These are phyloP conservation scores for Nemotelus pantherinus DNA, from an alignment of 2,888 invertebrate species.

Conservation along the genomic window DNA sequence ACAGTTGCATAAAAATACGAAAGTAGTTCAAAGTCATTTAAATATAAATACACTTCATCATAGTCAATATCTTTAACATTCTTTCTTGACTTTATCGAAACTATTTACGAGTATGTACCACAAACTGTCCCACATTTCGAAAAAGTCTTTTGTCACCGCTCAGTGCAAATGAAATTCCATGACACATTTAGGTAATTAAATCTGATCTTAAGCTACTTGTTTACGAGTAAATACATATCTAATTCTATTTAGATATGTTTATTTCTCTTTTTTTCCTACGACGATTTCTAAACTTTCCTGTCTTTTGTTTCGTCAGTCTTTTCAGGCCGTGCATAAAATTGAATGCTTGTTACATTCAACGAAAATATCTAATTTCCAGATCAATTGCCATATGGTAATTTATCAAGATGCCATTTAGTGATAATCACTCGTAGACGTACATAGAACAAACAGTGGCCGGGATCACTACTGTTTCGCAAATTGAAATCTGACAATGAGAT, in stretches of 20 bases:
- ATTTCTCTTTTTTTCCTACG: not conserved
- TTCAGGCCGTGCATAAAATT: not conserved
- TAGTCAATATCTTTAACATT: too few relatives aligned
- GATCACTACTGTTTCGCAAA: slow-evolving; percentile 40
- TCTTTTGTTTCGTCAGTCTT: slow-evolving; percentile 32
- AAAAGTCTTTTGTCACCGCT: slow-evolving; percentile 35
- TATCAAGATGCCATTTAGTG: slow-evolving; percentile 43
- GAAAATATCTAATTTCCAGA: slow-evolving; percentile 31
- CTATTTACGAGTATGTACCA: too few relatives aligned
- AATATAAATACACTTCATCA: too few relatives aligned
- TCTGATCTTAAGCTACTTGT: slow-evolving; percentile 21
- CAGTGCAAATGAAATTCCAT: not conserved
- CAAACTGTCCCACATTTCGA: slow-evolving; percentile 27
- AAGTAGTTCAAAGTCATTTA: too few relatives aligned
- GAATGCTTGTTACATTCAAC: slow-evolving; percentile 27
- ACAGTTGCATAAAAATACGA: too few relatives aligned
- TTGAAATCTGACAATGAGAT: slow-evolving; percentile 35
- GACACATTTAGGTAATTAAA: slow-evolving; percentile 19
- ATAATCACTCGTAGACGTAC: slow-evolving; percentile 32
- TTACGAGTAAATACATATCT: not conserved
- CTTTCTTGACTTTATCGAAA: too few relatives aligned
- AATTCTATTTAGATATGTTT: too few relatives aligned
- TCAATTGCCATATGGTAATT: slow-evolving; percentile 45
- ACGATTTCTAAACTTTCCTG: slow-evolving; percentile 29
- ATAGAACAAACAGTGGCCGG: slow-evolving; percentile 23